Conservation (phyloP, 2,888 invertebrate species). For the Chrysolina americana region DNA sequence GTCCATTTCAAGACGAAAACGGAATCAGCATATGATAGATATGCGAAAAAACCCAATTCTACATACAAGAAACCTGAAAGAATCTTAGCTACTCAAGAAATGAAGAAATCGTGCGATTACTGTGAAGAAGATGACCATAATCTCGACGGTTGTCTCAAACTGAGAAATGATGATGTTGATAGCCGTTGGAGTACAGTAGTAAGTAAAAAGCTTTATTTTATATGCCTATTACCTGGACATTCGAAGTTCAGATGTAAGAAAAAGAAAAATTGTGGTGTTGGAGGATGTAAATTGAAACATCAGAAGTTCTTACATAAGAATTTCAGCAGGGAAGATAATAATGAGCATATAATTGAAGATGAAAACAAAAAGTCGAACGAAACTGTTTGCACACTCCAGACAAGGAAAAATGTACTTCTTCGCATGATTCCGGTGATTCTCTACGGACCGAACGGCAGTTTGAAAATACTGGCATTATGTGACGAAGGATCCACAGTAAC, state of each 20-base stretch:
- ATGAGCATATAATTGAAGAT: background rate
- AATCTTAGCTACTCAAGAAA: background rate
- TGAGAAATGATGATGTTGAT: background rate
- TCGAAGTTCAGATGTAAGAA: background rate
- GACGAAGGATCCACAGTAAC: constrained; percentile 1
- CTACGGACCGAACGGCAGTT: background rate
- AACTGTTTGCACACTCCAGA: background rate
- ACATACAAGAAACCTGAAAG: background rate
- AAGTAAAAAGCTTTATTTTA: background rate
- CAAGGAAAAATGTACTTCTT: background rate
- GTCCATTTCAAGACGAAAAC: no score
- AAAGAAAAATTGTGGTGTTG: background rate
- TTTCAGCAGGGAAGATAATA: background rate
- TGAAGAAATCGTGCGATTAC: background rate
- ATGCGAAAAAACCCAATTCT: no score
- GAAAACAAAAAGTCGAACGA: background rate
- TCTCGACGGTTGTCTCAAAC: background rate
- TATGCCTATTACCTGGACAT: background rate
- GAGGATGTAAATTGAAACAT: background rate
- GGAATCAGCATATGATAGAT: no score
- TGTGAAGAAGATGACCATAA: background rate
- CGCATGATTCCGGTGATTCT: background rate
- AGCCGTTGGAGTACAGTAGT: background rate
- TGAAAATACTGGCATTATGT: background rate
- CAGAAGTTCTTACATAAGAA: background rate